Percentiles rank a stretch among this genome's conserved stretches.
These are phyloP conservation scores for Hyposoter dolosus DNA, from an alignment of 2,888 invertebrate genomes.

Conservation along the genomic window DNA sequence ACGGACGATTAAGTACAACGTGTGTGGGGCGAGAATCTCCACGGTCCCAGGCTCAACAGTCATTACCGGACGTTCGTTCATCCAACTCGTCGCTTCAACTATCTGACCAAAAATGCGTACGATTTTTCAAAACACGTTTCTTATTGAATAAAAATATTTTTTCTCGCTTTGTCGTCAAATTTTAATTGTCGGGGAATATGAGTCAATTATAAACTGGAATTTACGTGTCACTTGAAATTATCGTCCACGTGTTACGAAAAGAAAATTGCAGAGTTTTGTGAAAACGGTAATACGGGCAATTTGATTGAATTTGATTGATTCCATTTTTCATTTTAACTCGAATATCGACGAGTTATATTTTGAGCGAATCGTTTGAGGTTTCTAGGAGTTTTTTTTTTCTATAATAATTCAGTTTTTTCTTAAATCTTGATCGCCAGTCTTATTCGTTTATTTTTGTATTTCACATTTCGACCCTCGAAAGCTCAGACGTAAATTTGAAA, in stretches of 20 bases:
- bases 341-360: too few relatives aligned
- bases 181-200: neutral
- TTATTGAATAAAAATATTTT: neutral
- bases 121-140: slow-evolving; percentile 17
- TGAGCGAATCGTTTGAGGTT: neutral
- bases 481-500: too few relatives aligned
- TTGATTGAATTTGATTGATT: neutral
- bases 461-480: too few relatives aligned
- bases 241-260: neutral
- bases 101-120: slow-evolving; percentile 29
- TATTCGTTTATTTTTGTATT: too few relatives aligned
- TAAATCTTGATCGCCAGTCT: neutral
- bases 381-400: neutral
- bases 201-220: neutral
- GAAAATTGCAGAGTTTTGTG: neutral
- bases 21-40: slow-evolving; percentile 48
- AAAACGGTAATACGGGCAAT: neutral
- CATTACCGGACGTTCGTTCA: slow-evolving; percentile 59
- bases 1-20: slow-evolving; percentile 27
- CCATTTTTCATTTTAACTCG: neutral
- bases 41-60: slow-evolving; percentile 41
- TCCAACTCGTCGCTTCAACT: slow-evolving; percentile 27
- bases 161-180: neutral
- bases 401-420: neutral
- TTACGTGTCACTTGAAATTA: neutral